Conservation (phyloP, 2,113 vertebrate genomes). For the Indicator indicator region DNA sequence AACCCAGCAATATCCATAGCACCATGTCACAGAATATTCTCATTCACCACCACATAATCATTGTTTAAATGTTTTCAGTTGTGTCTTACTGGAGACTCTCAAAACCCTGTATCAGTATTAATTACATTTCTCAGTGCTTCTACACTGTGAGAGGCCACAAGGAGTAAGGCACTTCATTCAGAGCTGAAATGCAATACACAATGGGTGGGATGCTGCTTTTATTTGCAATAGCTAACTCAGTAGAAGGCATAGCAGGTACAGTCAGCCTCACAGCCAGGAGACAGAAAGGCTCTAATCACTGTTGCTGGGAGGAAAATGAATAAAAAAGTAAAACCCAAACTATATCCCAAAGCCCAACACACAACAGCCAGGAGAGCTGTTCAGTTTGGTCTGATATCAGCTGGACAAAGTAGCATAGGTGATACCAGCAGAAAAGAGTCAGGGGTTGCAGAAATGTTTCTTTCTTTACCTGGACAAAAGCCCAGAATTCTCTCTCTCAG, state of each 20-base stretch:
- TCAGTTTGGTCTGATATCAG: not conserved
- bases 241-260: not conserved
- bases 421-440: not conserved
- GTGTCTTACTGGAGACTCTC: not conserved
- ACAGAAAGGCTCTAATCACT: not conserved
- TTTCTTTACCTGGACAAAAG: not conserved
- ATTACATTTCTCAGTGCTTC: not conserved
- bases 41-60: slow-evolving; percentile 1
- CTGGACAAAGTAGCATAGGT: not conserved
- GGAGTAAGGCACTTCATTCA: not conserved
- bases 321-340: not conserved
- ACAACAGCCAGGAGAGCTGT: not conserved
- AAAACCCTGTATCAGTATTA: not conserved
- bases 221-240: not conserved
- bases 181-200: not conserved
- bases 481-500: not conserved
- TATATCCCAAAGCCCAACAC: not conserved
- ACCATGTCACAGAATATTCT: not conserved
- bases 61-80: not conserved
- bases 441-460: not conserved
- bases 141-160: not conserved
- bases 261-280: not conserved
- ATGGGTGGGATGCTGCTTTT: not conserved
- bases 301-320: not conserved
- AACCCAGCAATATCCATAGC: not conserved